Conservation (phyloP, 2,797 vertebrate genomes). For the Sternotherus odoratus region DNA sequence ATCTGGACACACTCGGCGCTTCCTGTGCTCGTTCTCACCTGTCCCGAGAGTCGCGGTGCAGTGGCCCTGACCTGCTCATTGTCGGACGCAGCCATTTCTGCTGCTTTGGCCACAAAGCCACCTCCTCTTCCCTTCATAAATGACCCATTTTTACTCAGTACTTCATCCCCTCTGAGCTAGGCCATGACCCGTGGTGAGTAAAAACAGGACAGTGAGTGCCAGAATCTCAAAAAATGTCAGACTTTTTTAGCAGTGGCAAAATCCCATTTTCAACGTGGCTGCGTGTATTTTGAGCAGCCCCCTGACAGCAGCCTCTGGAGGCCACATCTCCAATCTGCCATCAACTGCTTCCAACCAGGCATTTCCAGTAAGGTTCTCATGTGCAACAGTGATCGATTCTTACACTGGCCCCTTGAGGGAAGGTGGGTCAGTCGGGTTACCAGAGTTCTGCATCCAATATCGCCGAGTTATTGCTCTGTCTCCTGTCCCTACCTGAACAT, state of each 20-base stretch:
- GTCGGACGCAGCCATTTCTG: not conserved
- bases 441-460: too few relatives aligned
- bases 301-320: not conserved
- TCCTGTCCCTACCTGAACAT: slow-evolving; percentile 84
- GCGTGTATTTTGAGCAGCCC: not conserved
- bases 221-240: not conserved
- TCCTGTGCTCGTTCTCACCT: not conserved
- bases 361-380: not conserved
- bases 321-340: not conserved
- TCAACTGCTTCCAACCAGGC: not conserved
- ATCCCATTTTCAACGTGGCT: not conserved
- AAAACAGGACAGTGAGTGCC: not conserved
- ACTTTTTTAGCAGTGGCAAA: not conserved
- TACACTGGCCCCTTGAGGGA: not conserved
- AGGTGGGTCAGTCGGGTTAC: too few relatives aligned
- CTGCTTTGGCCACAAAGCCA: not conserved
- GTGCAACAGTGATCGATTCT: not conserved
- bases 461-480: not conserved
- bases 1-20: not conserved
- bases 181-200: not conserved
- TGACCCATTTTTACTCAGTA: not conserved
- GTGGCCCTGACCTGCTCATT: not conserved
- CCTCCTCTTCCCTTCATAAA: not conserved
- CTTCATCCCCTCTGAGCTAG: not conserved
- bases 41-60: not conserved